Evolutionary conservation across 1,140 invertebrate genomes (phyloP), one percentile per base, ranked within the genome.

Genomic region (Medauroidea extradentata): DNA sequence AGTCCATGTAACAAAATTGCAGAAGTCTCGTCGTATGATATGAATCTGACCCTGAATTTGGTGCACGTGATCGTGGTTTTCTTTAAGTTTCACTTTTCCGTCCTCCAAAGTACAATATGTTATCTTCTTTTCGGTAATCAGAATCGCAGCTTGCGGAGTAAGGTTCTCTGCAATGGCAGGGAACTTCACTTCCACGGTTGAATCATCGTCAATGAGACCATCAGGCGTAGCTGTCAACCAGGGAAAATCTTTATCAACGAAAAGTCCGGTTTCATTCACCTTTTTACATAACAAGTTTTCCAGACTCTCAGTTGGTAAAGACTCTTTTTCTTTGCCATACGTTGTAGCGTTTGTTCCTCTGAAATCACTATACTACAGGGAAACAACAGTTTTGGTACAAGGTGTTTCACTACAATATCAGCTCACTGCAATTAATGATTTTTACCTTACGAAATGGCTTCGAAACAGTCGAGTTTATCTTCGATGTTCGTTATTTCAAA

Each of bases 31-130:
- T 53, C 18, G 9, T 8, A 21, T 53, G 4, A 53, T 53, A 29
- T 53, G 52, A 13, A 53, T 3, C 13, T 53, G 52, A 7, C 52
- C 52, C 18, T 53, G 52, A 19, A 53, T 29, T 34, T 53, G 52
- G 52, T 41, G 23, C 7, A 34, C 3, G 18, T 53, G 23, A 19
- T 53, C 18, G 25, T 53, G 24, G 34, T 53, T 53, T 14, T 24
- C 14, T n/a, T n/a, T 53, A 14, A 53, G 34, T 9, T 11, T 27
- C 52, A 53, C 5, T 39, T 53, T 9, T 29, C 52, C 52, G 7
- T 29, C 8, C 13, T 7, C 52, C 7, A 53, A 7, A 13, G 24
- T 39, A 3, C n/a, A n/a, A n/a, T n/a, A n/a, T n/a, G 8, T 53
- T 14, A 42, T 29, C 52, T 53, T 34, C 21, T 53, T 53, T 8